Percentiles rank a stretch among this genome's conserved stretches.
phyloP scores from a whole-genome alignment of 2,113 vertebrate genomes.

The Dasyornis broadbenti region DNA sequence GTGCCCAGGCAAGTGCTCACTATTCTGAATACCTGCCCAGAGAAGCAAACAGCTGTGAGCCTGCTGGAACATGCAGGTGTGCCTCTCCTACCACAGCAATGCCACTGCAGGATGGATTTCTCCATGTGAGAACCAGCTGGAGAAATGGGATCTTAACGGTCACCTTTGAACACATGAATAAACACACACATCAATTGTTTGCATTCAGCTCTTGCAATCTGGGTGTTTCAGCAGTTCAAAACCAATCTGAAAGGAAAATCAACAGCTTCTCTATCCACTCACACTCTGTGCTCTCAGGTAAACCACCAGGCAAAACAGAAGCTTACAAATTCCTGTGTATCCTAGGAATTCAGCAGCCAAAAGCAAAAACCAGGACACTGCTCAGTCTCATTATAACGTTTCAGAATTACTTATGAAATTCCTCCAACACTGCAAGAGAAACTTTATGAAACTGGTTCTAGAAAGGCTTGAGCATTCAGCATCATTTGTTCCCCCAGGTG shows the following conservation, averaged over 20 bases:
- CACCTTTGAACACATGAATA: neutral
- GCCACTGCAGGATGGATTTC: neutral
- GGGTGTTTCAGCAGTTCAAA: neutral
- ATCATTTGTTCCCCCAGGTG: neutral
- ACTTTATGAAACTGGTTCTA: neutral
- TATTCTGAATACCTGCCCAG: slow-evolving; percentile 88
- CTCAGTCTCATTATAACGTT: neutral
- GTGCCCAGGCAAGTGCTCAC: slow-evolving; percentile 92
- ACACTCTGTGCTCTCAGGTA: neutral
- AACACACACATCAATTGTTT: neutral
- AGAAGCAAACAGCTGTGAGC: neutral
- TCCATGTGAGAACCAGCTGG: neutral
- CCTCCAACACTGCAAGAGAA: neutral
- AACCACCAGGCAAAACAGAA: neutral
- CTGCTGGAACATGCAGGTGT: neutral
- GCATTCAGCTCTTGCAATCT: neutral
- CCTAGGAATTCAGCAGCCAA: neutral
- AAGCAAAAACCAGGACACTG: neutral
- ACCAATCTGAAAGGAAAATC: neutral
- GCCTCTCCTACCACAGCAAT: neutral
- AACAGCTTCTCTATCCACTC: neutral
- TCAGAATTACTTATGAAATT: neutral
- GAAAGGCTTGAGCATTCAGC: neutral
- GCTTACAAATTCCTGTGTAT: neutral
- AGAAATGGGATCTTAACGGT: neutral